Base-by-base conservation (phyloP, 1,140 invertebrate genomes). In the Drosophila fuyamai region DNA sequence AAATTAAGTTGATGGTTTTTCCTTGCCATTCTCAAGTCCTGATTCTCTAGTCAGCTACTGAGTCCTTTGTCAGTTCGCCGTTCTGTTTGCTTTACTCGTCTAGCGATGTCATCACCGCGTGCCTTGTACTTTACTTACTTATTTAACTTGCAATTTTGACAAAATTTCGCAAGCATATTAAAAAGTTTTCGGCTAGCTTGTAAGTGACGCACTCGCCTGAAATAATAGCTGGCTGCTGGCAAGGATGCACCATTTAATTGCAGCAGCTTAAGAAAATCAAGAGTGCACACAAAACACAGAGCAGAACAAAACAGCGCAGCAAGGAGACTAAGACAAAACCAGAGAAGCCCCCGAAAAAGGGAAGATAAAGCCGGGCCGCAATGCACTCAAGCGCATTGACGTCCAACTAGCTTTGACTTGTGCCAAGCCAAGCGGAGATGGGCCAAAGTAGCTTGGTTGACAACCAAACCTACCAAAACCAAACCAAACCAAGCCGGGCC, bases 1-100 rank as follows among this genome's bases (percentile, higher is more conserved):
- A 89, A 89, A 89, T 89, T 89, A 89, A 89, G 77, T 89, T 81
- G 80, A 88, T 83, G 73, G 73, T 55, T 83, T 68, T 46, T 71
- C 43, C 59, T 54, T 80, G 66, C 55, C 46, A 60, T 23, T 68
- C 43, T 60, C 16, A 16, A 57, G 35, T 53, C 40, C 43, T 38
- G 8, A 65, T 16, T 44, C 41, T 38, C 13, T 29, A 32, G 38
- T 62, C 41, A 6, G 18, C 18, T 16, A 5, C 32, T 16, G 43
- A 18, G 35, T 40, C 43, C 67, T 72, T 72, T 72, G 63, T 70
- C 58, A 65, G 61, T 76, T 63, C 36, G 72, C 63, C 13, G 18
- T 44, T 65, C 50, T 73, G 63, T 77, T 77, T 77, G 73, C 18
- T 77, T 77, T 77, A 70, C 46, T 51, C 73, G 54, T 47, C 53